Percentiles rank a stretch among this genome's conserved stretches.
phyloP scores from a whole-genome alignment of 2,888 invertebrate genomes.

The Nematopogon swammerdamellus region DNA sequence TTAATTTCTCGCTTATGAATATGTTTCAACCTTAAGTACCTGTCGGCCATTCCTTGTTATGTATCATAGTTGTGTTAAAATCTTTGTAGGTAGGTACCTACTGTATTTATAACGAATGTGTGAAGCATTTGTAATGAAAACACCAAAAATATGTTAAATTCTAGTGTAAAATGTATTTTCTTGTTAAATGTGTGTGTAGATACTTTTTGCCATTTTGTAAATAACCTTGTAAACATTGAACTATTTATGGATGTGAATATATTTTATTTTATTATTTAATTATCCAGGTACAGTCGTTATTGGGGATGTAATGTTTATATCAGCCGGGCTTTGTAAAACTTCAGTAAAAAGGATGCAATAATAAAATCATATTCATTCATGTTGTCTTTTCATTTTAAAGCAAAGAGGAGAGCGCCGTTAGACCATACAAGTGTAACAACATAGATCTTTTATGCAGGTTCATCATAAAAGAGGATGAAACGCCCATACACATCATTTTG shows the following conservation, averaged over 20 bases:
- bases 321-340: neutral
- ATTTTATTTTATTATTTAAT: neutral
- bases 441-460: no score
- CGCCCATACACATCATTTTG: no score
- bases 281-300: neutral
- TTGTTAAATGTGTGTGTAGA: neutral
- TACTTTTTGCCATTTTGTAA: constrained; percentile 41
- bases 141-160: neutral
- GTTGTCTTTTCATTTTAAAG: no score
- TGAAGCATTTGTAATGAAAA: neutral
- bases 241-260: constrained; percentile 32
- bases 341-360: neutral
- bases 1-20: no score
- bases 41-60: neutral
- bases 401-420: no score
- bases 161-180: neutral
- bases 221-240: constrained; percentile 51
- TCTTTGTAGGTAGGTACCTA: neutral
- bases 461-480: no score
- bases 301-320: neutral
- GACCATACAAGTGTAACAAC: no score
- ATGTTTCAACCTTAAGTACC: no score
- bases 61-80: neutral
- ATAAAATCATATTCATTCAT: neutral
- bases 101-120: neutral